Percentiles rank a stretch among this genome's conserved stretches.
Conservation (phyloP, 2,113 vertebrate species). For the Hypocryptadius cinnamomeus region DNA sequence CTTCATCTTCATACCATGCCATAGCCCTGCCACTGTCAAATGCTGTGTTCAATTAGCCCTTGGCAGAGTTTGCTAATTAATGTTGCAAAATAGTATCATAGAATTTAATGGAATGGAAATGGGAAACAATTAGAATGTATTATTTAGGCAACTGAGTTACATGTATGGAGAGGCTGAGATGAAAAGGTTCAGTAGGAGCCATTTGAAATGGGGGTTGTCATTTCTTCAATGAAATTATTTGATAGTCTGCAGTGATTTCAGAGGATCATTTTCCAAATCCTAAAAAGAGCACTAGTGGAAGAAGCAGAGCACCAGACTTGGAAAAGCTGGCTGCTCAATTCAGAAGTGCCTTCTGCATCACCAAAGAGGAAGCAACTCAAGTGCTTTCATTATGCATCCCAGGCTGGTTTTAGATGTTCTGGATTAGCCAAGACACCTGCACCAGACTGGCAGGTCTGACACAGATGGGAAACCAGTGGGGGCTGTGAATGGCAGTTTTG, state of each 20-base stretch:
- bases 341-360: accelerated
- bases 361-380: neutral
- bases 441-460: neutral
- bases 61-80: neutral
- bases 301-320: neutral
- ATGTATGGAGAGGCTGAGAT: neutral
- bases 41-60: neutral
- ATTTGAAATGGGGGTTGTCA: neutral
- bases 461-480: neutral
- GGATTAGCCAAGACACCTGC: neutral
- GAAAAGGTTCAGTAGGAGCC: neutral
- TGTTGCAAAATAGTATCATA: neutral
- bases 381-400: neutral
- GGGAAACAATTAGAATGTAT: neutral
- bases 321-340: neutral
- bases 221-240: neutral
- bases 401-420: neutral
- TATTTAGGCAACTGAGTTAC: neutral
- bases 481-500: neutral
- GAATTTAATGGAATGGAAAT: neutral
- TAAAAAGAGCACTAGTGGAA: neutral
- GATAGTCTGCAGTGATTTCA: neutral
- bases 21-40: neutral
- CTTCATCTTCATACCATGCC: neutral
- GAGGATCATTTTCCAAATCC: neutral